Base-by-base conservation (phyloP, 2,797 vertebrate species). In the Silurus aristotelis region DNA sequence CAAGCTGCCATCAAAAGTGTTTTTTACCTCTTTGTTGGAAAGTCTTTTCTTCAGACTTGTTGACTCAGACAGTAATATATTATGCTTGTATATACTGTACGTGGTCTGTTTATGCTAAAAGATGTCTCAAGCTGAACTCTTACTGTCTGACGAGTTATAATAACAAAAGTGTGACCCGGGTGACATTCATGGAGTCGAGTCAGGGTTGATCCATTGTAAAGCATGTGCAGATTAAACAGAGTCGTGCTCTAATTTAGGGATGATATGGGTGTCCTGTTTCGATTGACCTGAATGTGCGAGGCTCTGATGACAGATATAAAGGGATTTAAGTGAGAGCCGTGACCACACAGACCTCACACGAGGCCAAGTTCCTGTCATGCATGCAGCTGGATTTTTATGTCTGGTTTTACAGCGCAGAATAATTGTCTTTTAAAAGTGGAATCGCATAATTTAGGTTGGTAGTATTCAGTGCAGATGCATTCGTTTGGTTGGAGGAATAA, bases 231-330 rank as follows among this genome's bases (percentile, higher is more conserved):
- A 82, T 64, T 85, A 83, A 75, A 84, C 73, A 73, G 63, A 83
- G 79, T 31, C 66, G 10, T 82, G 25, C 73, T 83, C 73, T 83
- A 55, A 83, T 56, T 27, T 75, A n/a, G 13, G 67, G 58, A 68
- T 83, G 60, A 73, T 61, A n/a, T 79, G 48, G 70, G 81, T 87
- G 83, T 89, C 73, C 56, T 58, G 77, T 88, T 88, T 72, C 83
- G 6, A 75, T 66, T 75, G 84, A 84, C 83, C 84, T 83, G 71
- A 76, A 83, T 63, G 84, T 80, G 79, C 81, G 58, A 27, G 67
- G 58, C 75, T 86, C 71, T 55, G 63, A 43, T 83, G 83, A 87
- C 84, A 84, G 87, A 77, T 80, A 79, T 77, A 66, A 84, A 86
- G 55, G 80, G 70, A 72, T 81, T 87, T 63, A 38, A 76, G 55